Evolutionary conservation across 2,113 vertebrate species (phyloP).

Genomic region (Pelecanus crispus): DNA sequence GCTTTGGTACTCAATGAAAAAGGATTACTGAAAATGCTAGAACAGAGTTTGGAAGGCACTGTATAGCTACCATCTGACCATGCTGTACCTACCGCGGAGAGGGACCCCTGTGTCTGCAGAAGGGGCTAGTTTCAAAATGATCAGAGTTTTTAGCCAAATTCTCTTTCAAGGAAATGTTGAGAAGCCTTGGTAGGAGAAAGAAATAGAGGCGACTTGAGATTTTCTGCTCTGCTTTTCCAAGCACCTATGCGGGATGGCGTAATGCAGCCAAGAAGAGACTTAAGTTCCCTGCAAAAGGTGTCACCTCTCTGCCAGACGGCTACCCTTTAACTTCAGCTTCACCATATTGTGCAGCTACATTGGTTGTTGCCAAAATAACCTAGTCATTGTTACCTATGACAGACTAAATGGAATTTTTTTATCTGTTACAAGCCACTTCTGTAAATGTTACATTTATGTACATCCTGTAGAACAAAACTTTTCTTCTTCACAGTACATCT

Average conservation of each 20-base stretch:
- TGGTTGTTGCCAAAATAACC: background rate
- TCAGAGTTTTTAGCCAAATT: background rate
- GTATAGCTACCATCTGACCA: background rate
- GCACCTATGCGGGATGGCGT: fast-evolving
- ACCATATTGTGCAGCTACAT: fast-evolving
- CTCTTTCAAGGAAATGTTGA: background rate
- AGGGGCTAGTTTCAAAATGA: background rate
- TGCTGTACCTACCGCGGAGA: too few species aligned
- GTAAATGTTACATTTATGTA: fast-evolving
- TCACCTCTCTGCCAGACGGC: background rate
- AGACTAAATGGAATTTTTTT: background rate
- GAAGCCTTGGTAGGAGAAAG: background rate
- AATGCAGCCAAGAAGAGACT: background rate
- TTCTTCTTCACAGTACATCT: fast-evolving
- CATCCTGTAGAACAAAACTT: background rate
- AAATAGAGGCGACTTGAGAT: too few species aligned
- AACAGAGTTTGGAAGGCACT: background rate
- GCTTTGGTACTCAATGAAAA: background rate
- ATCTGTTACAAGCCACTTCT: background rate
- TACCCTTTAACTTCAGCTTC: background rate
- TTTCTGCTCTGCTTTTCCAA: background rate
- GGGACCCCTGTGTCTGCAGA: fast-evolving
- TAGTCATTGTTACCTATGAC: background rate
- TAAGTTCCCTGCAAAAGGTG: background rate
- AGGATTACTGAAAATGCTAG: background rate